Evolutionary conservation across 2,797 vertebrate genomes (phyloP), one percentile per base, ranked within the genome.

Genomic region (Rhinella marina): DNA sequence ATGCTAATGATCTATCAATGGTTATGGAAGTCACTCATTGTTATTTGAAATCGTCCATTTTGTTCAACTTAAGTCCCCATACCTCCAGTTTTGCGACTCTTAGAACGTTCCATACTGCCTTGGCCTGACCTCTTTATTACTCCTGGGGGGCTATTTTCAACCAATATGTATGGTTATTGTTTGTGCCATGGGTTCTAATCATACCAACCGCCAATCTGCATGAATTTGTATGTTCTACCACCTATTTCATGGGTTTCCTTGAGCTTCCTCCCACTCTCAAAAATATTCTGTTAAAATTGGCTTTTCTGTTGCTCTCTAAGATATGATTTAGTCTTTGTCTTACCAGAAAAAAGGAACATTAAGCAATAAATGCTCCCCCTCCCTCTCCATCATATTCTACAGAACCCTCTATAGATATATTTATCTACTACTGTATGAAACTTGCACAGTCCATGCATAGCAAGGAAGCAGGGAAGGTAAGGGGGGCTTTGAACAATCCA

Each of bases 401-500:
- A 25, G 9, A 70, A 27, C n/a, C 25, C 52, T 72, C 16, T 54
- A 23, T 12, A 32, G 14, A n/a, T 72, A 17, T 68, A 72, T 81
- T 61, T 54, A 59, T 68, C 48, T 32, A 54, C 48, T 52, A n/a
- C 72, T n/a, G 72, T 76, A 50, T 48, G 32, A 59, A 86, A 27
- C 50, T 62, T 87, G 29, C 48, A 12, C 8, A 11, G 27, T 9
- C 29, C 48, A 3, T 56, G 8, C 25, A 29, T 62, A 1, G 72
- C 48, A 9, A 29, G 73, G 62, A 81, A 86, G 11, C 76, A 25
- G 66, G 64, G 70, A 86, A 86, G 78, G 54, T 80, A 80, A 72
- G 56, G 59, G 17, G 78, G 64, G 59, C 78, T 68, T 41, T 19
- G 54, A 86, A 86, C 78, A 86, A 81, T 86, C 78, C 77, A 48